Base-by-base conservation (phyloP, 2,888 invertebrate species). In the Pollenia griseotomentosa region DNA sequence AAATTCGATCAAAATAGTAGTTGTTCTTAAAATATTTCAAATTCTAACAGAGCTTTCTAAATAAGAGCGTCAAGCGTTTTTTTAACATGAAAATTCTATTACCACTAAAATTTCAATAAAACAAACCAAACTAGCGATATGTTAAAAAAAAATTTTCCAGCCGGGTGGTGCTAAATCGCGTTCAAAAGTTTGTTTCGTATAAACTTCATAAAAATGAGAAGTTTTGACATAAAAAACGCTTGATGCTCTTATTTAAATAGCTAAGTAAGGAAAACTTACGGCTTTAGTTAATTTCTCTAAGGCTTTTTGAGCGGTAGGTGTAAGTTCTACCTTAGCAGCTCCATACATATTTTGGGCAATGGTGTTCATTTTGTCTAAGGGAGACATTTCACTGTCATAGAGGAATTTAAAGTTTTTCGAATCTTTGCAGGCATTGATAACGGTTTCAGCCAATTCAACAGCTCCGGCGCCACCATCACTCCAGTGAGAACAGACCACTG, bases 301-400 rank as follows among this genome's bases (percentile, higher is more conserved):
- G 91, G 96, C 96, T 88, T 95, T 94, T 90, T 95, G 92, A 3
- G 98, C 99, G 83, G 95, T 94, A 5, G 96, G 95, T 0, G 96
- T 95, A 75, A 98, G 95, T 88, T 97, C 96, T 16, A 99, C 95
- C 48, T 96, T 94, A 33, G 96, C 97, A n/a, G 99, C 99, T 3
- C 99, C 99, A 91, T 99, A 99, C 96, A 99, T 99, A 92, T 98
- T 97, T 79, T 94, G 95, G 0, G 99, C 98, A 90, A 99, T 98
- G 10, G 93, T 96, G 89, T 95, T 95, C 88, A 99, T 97, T 94
- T 99, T 99, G 2, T 97, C 96, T 89, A 96, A 95, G 78, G 99
- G 95, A 11, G 97, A 94, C 65, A 95, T 89, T 85, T 96, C 93
- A 23, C 96, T 93, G 5, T 96, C 95, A 91, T 98, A 98, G 10